Percentiles rank a stretch among this genome's conserved stretches.
Conservation (phyloP, 2,888 invertebrate species). For the Ernsta delagoae region DNA sequence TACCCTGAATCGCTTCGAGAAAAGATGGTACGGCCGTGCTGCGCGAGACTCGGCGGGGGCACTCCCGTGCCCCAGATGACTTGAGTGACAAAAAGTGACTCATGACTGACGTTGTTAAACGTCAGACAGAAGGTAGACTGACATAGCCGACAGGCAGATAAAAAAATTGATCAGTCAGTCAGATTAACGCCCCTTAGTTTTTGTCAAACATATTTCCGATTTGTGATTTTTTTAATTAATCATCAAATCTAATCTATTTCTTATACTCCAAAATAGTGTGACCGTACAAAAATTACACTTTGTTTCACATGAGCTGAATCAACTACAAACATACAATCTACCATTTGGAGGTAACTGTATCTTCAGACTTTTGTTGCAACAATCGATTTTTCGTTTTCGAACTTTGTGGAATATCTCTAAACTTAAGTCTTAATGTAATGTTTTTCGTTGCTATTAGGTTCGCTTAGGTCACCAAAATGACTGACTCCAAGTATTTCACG, state of each 20-base stretch:
- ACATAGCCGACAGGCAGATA: too few species aligned
- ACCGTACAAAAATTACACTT: constrained; percentile 36
- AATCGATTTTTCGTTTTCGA: constrained; percentile 29
- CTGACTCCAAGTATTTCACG: constrained; percentile 99
- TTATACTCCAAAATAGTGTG: background rate
- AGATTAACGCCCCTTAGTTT: constrained; percentile 4
- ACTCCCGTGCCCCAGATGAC: too few species aligned
- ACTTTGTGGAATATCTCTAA: background rate
- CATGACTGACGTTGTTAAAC: too few species aligned
- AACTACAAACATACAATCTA: background rate
- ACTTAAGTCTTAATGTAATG: background rate
- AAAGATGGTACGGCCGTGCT: too few species aligned
- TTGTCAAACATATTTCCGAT: background rate
- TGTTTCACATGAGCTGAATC: constrained; percentile 28
- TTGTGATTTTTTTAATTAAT: background rate
- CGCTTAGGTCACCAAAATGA: constrained; percentile 87
- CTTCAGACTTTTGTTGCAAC: constrained; percentile 21
- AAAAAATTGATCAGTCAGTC: too few species aligned
- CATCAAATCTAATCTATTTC: background rate
- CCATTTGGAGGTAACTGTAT: constrained; percentile 23
- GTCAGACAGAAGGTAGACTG: too few species aligned
- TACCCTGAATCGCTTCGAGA: too few species aligned
- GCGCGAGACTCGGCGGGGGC: too few species aligned
- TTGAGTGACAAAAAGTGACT: too few species aligned
- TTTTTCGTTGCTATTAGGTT: constrained; percentile 8